phyloP scores from a whole-genome alignment of 2,113 vertebrate species.

The Syrmaticus mikado region DNA sequence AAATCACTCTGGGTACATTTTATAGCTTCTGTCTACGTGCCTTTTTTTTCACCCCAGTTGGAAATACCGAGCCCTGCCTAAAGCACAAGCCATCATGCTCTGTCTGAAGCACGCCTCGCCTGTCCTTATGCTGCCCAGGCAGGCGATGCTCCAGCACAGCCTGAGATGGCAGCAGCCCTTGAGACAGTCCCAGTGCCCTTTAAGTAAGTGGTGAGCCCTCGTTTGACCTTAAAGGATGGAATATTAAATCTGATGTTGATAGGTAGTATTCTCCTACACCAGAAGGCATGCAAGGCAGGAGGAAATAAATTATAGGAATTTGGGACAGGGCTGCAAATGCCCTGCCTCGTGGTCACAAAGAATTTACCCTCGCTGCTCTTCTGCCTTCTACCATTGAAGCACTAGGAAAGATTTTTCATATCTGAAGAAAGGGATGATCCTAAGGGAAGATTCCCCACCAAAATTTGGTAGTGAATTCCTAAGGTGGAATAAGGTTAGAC shows the following conservation, averaged over 20 bases:
- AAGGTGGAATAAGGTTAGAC: background rate
- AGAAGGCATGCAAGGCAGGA: background rate
- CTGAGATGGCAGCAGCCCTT: background rate
- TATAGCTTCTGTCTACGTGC: conserved; percentile 13
- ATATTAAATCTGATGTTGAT: background rate
- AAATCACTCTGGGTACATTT: conserved; percentile 13
- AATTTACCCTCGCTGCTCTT: background rate
- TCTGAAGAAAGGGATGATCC: background rate
- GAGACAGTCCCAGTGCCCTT: background rate
- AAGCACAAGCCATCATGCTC: background rate
- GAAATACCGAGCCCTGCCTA: background rate
- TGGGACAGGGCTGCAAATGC: background rate
- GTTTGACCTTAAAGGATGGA: background rate
- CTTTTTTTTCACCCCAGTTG: background rate
- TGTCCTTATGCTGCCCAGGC: rapidly evolving
- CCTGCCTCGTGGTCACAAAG: background rate
- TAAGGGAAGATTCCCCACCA: background rate
- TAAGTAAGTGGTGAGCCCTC: background rate
- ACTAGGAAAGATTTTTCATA: background rate
- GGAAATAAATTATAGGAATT: background rate
- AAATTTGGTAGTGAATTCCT: background rate
- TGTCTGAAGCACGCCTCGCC: background rate
- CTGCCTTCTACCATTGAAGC: background rate
- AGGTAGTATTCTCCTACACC: rapidly evolving
- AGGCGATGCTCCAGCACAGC: background rate